A percentile compares a stretch with the other conserved stretches of the same genome.
Evolutionary conservation across 2,797 vertebrate species (phyloP).

Genomic region (Liasis olivaceus): DNA sequence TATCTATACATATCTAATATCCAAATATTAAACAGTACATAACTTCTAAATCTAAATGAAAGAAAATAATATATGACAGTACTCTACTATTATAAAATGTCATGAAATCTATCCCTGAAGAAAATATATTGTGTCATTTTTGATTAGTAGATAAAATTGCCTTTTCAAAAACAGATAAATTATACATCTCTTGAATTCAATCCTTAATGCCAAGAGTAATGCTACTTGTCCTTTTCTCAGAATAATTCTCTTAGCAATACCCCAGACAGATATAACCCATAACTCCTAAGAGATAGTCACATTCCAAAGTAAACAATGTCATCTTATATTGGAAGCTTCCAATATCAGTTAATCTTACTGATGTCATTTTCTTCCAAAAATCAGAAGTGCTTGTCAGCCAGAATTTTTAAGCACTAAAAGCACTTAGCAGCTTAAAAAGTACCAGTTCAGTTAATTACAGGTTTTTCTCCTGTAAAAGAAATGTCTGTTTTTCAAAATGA

Average conservation of each 20-base stretch:
- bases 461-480: too few species aligned
- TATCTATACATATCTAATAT: background rate
- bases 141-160: background rate
- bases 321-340: background rate
- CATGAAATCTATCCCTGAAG: background rate
- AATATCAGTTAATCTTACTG: background rate
- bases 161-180: background rate
- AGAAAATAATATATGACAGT: background rate
- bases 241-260: too few species aligned
- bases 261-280: too few species aligned
- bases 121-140: background rate
- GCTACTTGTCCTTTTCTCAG: background rate
- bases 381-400: background rate
- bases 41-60: background rate
- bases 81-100: background rate
- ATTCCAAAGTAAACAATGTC: background rate
- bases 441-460: too few species aligned
- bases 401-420: too few species aligned
- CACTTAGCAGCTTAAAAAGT: background rate
- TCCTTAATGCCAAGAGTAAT: background rate
- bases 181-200: background rate
- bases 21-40: background rate
- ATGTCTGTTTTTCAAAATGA: background rate
- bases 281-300: too few species aligned
- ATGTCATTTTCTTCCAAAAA: background rate